Evolutionary conservation across 2,113 vertebrate species (phyloP).

Genomic region (Acrocephalus arundinaceus): DNA sequence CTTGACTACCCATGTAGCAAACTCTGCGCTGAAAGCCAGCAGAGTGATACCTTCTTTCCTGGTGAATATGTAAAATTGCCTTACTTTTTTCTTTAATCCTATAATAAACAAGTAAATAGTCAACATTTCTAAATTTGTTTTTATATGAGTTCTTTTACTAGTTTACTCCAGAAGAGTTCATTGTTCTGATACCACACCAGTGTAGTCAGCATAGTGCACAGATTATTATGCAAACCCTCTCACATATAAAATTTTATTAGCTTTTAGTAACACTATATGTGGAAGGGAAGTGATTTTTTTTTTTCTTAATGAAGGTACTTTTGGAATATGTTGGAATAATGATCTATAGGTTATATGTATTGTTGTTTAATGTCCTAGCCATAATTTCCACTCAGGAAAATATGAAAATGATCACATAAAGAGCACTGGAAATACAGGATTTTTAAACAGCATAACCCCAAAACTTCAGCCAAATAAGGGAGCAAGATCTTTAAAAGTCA

Average conservation of each 20-base stretch:
- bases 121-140: neutral
- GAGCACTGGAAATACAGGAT: neutral
- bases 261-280: neutral
- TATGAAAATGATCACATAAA: neutral
- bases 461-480: neutral
- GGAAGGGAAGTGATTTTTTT: neutral
- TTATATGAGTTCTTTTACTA: neutral
- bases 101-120: neutral
- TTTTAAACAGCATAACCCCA: neutral
- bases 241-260: neutral
- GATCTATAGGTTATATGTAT: neutral
- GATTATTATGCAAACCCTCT: neutral
- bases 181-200: neutral
- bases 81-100: neutral
- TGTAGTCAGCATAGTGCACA: neutral
- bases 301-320: neutral
- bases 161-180: neutral
- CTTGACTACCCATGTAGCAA: neutral
- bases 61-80: neutral
- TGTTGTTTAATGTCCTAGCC: neutral
- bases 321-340: neutral
- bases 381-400: neutral
- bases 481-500: neutral
- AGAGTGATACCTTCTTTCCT: neutral
- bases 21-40: neutral